Percentiles rank a stretch among this genome's conserved stretches.
phyloP scores from a whole-genome alignment of 1,140 invertebrate species.

The Drosophila obscura region DNA sequence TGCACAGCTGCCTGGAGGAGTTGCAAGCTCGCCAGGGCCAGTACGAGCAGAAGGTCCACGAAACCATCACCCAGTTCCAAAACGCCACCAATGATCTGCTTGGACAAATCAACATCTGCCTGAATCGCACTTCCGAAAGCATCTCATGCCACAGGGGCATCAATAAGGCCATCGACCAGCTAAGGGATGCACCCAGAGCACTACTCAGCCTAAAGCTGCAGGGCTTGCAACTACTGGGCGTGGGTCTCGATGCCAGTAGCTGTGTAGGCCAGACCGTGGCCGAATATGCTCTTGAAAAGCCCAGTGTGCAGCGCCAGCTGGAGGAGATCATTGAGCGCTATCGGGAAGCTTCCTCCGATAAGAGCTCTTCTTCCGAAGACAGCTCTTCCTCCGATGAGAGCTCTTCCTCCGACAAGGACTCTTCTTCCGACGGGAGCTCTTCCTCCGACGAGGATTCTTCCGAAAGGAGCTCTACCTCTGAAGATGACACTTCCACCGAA shows the following conservation, averaged over 20 bases:
- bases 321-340: constrained; percentile 17
- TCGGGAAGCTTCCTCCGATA: not conserved
- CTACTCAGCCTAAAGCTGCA: constrained; percentile 7
- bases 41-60: constrained; percentile 23
- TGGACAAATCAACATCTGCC: constrained; percentile 13
- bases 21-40: constrained; percentile 10
- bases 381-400: not conserved
- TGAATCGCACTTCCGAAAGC: not conserved
- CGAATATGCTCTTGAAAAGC: constrained; percentile 11
- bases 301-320: constrained; percentile 2
- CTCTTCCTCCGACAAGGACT: too few species aligned
- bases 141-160: constrained; percentile 7
- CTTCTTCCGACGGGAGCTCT: too few species aligned
- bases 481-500: too few species aligned
- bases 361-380: not conserved
- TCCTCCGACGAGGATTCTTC: too few species aligned
- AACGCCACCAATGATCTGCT: constrained; percentile 10
- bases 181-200: constrained; percentile 1
- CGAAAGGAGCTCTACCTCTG: too few species aligned
- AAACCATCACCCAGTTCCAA: constrained; percentile 1
- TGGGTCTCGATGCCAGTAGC: constrained; percentile 3
- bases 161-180: not conserved
- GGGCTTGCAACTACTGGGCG: constrained; percentile 1
- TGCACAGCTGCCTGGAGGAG: constrained; percentile 27
- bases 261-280: constrained; percentile 23